Conservation (phyloP, 2,113 vertebrate genomes). For the Chamaetylas fuelleborni region DNA sequence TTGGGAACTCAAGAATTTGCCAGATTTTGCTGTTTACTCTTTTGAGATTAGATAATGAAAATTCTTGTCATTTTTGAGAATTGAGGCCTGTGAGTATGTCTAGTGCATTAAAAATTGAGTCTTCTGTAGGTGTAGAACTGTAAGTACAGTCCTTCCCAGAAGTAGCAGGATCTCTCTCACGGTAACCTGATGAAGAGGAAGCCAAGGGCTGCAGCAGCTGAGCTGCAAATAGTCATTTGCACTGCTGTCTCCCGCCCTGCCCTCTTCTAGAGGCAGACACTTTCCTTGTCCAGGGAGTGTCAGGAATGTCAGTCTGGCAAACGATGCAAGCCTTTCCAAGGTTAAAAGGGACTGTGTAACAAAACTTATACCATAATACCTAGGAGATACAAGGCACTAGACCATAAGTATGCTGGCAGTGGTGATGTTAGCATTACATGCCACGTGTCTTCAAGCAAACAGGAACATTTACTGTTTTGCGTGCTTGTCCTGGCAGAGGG, state of each 20-base stretch:
- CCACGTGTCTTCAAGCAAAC: background rate
- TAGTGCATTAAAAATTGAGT: background rate
- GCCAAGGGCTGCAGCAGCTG: fast-evolving
- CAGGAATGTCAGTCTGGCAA: background rate
- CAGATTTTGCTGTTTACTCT: background rate
- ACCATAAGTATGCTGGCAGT: background rate
- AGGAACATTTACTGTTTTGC: background rate
- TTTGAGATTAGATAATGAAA: background rate
- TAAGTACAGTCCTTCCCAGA: background rate
- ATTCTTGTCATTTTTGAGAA: background rate
- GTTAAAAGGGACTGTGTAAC: background rate
- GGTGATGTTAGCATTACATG: background rate
- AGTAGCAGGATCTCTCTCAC: background rate
- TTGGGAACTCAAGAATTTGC: background rate
- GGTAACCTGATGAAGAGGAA: background rate
- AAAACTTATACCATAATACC: background rate
- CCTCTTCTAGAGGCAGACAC: background rate
- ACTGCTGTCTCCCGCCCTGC: background rate
- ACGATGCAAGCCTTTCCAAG: background rate
- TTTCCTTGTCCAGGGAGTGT: background rate
- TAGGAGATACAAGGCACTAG: background rate
- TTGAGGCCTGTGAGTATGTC: background rate
- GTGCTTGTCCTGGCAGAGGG: background rate
- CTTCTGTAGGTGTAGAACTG: background rate
- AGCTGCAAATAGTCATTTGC: background rate